These are phyloP conservation scores for Sinella curviseta DNA, from an alignment of 1,140 invertebrate genomes.

Conservation along the genomic window DNA sequence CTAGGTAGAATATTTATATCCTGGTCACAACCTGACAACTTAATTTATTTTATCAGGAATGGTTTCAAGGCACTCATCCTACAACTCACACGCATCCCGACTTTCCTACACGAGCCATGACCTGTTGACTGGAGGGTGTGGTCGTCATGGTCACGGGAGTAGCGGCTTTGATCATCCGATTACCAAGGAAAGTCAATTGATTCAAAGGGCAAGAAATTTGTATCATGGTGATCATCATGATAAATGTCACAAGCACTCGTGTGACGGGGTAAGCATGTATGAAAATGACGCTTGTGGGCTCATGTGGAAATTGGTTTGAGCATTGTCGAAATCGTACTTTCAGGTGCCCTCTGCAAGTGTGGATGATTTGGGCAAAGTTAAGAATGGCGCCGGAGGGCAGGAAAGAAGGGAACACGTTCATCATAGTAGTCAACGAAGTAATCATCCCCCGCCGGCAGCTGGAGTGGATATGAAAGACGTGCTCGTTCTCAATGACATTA, in stretches of 20 bases:
- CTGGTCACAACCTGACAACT: too few species aligned
- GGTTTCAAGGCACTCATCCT: slow-evolving; percentile 81
- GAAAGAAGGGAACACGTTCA: neutral
- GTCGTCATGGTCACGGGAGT: slow-evolving; percentile 64
- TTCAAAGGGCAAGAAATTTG: slow-evolving; percentile 56
- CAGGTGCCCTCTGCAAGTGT: neutral
- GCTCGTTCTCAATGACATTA: slow-evolving; percentile 94
- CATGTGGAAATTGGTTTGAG: too few species aligned
- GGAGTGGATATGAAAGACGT: slow-evolving; percentile 63
- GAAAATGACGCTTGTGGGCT: neutral
- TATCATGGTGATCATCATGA: too few species aligned
- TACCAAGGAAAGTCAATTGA: slow-evolving; percentile 81
- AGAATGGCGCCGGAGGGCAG: neutral
- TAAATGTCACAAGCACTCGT: neutral
- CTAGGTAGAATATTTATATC: neutral
- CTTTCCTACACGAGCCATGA: slow-evolving; percentile 86
- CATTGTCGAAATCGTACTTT: too few species aligned
- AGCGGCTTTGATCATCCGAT: slow-evolving; percentile 54
- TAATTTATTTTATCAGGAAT: neutral
- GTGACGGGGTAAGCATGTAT: neutral
- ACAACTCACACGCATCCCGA: slow-evolving; percentile 88
- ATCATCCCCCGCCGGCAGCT: neutral
- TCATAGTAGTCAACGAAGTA: neutral
- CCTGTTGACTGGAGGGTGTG: slow-evolving; percentile 72
- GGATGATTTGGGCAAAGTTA: neutral